Conservation (phyloP, 2,888 invertebrate genomes). For the Drosophila kokeensis region DNA sequence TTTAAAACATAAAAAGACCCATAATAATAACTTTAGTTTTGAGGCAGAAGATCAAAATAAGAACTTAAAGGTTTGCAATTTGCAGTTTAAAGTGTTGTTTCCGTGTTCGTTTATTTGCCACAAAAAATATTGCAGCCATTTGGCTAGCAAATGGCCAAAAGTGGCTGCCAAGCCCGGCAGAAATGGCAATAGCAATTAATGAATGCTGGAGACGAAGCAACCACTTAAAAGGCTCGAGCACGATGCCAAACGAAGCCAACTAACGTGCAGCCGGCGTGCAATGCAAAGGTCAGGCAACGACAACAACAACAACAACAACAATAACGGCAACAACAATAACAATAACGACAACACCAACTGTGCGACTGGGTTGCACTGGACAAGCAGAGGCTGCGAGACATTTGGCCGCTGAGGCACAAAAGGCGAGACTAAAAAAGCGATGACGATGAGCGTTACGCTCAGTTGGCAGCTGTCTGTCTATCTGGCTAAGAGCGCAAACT, state of each 20-base stretch:
- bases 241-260: slow-evolving; percentile 52
- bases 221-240: slow-evolving; percentile 61
- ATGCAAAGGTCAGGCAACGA: slow-evolving; percentile 59
- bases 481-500: slow-evolving; percentile 41
- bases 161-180: slow-evolving; percentile 44
- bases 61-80: slow-evolving; percentile 16
- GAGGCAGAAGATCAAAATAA: slow-evolving; percentile 6
- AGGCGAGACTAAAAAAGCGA: slow-evolving; percentile 34
- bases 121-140: slow-evolving; percentile 42
- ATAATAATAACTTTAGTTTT: slow-evolving; percentile 18
- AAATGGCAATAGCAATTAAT: slow-evolving; percentile 75
- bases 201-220: slow-evolving; percentile 49
- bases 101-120: slow-evolving; percentile 39
- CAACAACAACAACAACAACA: slow-evolving; percentile 22
- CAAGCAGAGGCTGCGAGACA: slow-evolving; percentile 20
- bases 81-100: slow-evolving; percentile 37
- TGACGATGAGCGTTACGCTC: slow-evolving; percentile 55
- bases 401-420: slow-evolving; percentile 28
- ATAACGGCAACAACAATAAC: not conserved
- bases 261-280: slow-evolving; percentile 55
- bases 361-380: slow-evolving; percentile 40
- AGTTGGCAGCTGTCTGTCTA: slow-evolving; percentile 72
- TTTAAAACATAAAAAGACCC: slow-evolving; percentile 10
- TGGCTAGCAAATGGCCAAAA: slow-evolving; percentile 48
- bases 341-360: slow-evolving; percentile 34